Evolutionary conservation across 2,113 vertebrate species (phyloP).

Genomic region (Dipodomys merriami): DNA sequence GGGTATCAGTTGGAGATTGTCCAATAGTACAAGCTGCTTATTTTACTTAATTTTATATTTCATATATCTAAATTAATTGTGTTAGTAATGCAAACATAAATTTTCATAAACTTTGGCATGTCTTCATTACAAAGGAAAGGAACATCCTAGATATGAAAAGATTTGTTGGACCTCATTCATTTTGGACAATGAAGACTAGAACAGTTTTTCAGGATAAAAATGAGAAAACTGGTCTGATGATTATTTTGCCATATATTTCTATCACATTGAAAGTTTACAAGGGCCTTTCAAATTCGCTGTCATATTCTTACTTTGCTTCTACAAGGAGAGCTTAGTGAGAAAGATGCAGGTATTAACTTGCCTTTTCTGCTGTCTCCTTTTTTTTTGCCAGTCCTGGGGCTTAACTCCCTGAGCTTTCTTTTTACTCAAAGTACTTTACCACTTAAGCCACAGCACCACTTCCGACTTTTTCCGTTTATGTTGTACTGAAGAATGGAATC

Average conservation of each 20-base stretch:
- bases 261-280: neutral
- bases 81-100: neutral
- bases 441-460: too few species aligned
- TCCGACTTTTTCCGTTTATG: too few species aligned
- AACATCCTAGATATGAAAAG: neutral
- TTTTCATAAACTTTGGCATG: neutral
- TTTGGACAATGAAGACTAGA: neutral
- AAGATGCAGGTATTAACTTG: neutral
- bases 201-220: neutral
- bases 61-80: neutral
- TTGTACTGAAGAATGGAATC: too few species aligned
- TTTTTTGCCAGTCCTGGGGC: neutral
- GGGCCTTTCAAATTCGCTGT: slow-evolving; percentile 3
- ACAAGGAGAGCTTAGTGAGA: slow-evolving; percentile 4
- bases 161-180: neutral
- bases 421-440: too few species aligned
- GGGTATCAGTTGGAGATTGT: neutral
- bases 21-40: neutral
- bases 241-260: slow-evolving; percentile 6
- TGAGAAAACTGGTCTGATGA: slow-evolving; percentile 16
- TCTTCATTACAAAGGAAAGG: neutral
- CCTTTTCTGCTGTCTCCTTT: neutral
- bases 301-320: neutral
- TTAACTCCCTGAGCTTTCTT: too few species aligned
- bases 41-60: neutral